Conservation (phyloP, 2,797 vertebrate genomes). For the Argentina silus region DNA sequence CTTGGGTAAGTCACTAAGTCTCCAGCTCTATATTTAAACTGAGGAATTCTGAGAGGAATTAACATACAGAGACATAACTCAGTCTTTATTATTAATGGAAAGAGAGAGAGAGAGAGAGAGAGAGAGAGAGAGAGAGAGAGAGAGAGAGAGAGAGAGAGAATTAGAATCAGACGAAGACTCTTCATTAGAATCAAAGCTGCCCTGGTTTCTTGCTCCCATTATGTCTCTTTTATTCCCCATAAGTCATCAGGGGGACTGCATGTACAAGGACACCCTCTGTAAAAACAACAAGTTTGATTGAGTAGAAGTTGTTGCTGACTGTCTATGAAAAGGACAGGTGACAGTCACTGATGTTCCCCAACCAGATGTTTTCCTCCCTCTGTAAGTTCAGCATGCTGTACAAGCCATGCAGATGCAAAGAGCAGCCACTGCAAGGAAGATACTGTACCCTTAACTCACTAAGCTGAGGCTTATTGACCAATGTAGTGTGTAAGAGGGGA, state of each 20-base stretch:
- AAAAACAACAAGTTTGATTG: background rate
- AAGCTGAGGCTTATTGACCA: background rate
- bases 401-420: too few species aligned
- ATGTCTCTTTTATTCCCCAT: constrained; percentile 43
- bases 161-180: background rate
- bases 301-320: too few species aligned
- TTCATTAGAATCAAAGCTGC: constrained; percentile 38
- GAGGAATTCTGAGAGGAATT: constrained; percentile 62
- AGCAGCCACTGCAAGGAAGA: too few species aligned
- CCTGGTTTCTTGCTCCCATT: constrained; percentile 60
- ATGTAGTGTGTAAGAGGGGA: constrained; percentile 1
- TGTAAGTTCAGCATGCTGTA: too few species aligned
- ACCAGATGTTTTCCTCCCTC: too few species aligned
- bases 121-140: constrained; percentile 5
- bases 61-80: constrained; percentile 61
- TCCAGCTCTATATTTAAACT: constrained; percentile 57
- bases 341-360: too few species aligned
- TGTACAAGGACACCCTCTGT: background rate
- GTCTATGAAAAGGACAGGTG: too few species aligned
- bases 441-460: background rate
- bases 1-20: constrained; percentile 52
- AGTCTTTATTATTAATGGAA: constrained; percentile 55
- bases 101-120: background rate
- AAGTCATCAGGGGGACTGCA: constrained; percentile 42
- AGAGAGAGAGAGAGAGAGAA: constrained; percentile 21